These are phyloP conservation scores for Fundulus diaphanus DNA, from an alignment of 2,797 vertebrate species.

Conservation along the genomic window DNA sequence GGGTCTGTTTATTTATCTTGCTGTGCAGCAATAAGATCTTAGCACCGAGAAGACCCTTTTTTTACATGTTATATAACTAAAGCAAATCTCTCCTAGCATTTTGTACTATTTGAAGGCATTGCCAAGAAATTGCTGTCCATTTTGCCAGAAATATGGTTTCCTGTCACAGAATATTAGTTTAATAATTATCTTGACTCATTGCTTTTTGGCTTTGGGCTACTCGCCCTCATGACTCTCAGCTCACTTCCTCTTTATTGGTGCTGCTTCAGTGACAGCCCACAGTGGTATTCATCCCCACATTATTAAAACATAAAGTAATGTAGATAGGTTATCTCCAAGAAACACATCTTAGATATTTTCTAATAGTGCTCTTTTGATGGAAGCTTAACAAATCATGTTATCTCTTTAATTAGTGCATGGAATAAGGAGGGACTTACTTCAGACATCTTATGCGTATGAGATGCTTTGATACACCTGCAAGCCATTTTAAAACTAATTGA, in stretches of 20 bases:
- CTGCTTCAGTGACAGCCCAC: constrained; percentile 5
- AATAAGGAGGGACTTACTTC: background rate
- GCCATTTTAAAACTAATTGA: background rate
- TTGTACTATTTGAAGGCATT: background rate
- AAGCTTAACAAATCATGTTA: background rate
- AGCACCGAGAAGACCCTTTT: background rate
- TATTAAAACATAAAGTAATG: constrained; percentile 4
- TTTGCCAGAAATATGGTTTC: constrained; percentile 7
- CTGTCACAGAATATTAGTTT: constrained; percentile 22
- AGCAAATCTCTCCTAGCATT: background rate
- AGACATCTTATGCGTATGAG: background rate
- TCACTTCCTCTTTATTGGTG: constrained; percentile 8
- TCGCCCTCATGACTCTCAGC: constrained; percentile 7
- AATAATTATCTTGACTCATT: constrained; percentile 15
- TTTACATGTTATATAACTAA: background rate
- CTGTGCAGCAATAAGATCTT: background rate
- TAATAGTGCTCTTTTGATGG: background rate
- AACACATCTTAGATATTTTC: background rate
- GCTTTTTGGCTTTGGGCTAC: constrained; percentile 14
- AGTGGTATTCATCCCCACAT: constrained; percentile 3
- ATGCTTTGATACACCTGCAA: background rate
- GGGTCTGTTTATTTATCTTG: background rate
- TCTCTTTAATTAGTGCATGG: background rate
- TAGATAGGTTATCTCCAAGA: constrained; percentile 1
- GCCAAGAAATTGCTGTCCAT: background rate